These are phyloP conservation scores for Chirona hameri DNA, from an alignment of 2,888 invertebrate genomes.

Conservation along the genomic window DNA sequence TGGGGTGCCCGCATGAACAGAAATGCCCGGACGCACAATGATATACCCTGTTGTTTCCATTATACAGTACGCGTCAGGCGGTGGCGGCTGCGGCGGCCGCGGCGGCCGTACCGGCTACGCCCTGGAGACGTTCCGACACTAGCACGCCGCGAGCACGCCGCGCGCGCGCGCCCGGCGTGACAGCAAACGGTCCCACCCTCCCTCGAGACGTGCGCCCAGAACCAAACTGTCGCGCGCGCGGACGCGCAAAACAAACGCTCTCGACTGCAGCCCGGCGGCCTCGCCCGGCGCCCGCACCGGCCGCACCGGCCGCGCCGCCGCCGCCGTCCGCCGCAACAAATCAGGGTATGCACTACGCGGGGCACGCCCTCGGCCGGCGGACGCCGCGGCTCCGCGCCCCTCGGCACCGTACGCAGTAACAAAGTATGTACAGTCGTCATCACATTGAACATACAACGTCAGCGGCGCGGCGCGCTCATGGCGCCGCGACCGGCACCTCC, in stretches of 20 bases:
- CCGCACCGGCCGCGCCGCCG: too few relatives aligned
- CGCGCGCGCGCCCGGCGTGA: background rate
- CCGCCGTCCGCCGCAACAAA: background rate
- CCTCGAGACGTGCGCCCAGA: background rate
- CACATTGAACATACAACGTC: constrained; percentile 14
- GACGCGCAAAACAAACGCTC: background rate
- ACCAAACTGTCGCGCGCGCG: background rate
- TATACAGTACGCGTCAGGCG: background rate
- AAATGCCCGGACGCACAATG: constrained; percentile 27
- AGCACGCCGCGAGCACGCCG: background rate
- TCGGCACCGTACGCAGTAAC: background rate
- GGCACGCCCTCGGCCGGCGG: background rate
- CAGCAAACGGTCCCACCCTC: background rate
- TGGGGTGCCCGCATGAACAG: constrained; percentile 22
- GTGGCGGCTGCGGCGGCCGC: background rate
- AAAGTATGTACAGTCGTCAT: constrained; percentile 28
- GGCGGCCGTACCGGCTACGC: background rate
- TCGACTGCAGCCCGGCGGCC: too few relatives aligned
- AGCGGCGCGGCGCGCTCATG: background rate
- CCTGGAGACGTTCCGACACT: background rate
- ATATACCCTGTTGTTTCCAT: constrained; percentile 29
- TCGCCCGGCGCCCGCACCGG: background rate
- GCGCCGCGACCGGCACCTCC: background rate
- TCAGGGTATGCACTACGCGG: constrained; percentile 9
- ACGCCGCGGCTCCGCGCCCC: background rate